phyloP scores from a whole-genome alignment of 2,113 vertebrate species.

The Philantomba maxwellii region DNA sequence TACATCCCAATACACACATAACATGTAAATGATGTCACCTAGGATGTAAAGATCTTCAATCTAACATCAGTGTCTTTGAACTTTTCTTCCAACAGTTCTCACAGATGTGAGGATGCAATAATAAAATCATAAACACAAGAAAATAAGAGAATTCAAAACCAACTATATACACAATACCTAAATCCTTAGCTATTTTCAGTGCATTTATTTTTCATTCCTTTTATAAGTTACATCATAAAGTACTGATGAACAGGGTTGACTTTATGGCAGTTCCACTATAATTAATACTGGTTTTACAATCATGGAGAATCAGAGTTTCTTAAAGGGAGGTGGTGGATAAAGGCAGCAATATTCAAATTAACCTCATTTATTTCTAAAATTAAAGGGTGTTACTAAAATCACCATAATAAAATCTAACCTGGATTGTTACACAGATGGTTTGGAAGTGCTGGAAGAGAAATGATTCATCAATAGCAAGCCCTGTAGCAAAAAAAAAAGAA shows the following conservation, averaged over 20 bases:
- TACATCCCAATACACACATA: fast-evolving
- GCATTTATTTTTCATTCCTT: background rate
- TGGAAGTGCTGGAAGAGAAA: background rate
- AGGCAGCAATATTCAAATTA: background rate
- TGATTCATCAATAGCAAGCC: background rate
- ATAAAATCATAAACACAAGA: background rate
- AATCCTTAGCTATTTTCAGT: background rate
- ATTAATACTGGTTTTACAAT: background rate
- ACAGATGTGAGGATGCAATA: background rate
- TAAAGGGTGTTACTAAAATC: background rate
- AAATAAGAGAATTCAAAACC: background rate
- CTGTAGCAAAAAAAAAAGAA: background rate
- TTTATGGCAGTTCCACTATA: background rate
- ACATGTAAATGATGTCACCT: background rate
- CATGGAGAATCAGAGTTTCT: background rate
- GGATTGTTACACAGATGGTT: background rate
- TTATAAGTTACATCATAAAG: background rate
- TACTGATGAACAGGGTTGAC: background rate
- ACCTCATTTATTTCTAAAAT: background rate
- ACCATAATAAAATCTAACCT: background rate
- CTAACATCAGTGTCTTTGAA: background rate
- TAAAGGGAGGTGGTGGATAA: background rate
- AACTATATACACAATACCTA: background rate
- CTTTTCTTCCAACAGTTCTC: background rate
- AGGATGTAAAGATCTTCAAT: background rate